Conservation (phyloP, 2,113 vertebrate genomes). For the Mixornis gularis region DNA sequence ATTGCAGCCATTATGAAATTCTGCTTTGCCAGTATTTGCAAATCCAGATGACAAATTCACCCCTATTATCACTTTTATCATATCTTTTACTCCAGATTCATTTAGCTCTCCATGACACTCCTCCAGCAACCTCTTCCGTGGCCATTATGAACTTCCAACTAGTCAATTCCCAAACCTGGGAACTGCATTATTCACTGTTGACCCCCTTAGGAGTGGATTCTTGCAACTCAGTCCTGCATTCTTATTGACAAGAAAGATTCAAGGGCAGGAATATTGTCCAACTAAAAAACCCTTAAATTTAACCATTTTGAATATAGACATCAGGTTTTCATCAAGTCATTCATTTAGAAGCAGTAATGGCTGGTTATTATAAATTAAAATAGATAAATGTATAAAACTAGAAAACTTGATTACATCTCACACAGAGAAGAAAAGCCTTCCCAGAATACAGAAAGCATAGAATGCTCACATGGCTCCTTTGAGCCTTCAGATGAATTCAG, state of each 20-base stretch:
- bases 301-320: background rate
- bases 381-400: background rate
- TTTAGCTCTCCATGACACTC: background rate
- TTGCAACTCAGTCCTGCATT: background rate
- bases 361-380: background rate
- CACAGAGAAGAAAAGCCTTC: background rate
- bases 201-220: background rate
- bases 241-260: background rate
- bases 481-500: background rate
- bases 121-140: background rate
- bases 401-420: background rate
- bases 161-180: background rate
- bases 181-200: background rate
- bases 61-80: background rate
- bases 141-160: background rate
- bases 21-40: background rate
- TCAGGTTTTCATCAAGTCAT: background rate
- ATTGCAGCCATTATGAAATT: background rate
- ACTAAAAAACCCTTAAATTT: background rate
- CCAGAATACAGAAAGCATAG: background rate
- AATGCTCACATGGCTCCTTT: background rate
- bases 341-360: background rate
- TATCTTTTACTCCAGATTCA: background rate
- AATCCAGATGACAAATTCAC: background rate
- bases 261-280: background rate